These are phyloP conservation scores for Sphaeridia pumilis DNA, from an alignment of 2,888 invertebrate genomes.

Conservation along the genomic window DNA sequence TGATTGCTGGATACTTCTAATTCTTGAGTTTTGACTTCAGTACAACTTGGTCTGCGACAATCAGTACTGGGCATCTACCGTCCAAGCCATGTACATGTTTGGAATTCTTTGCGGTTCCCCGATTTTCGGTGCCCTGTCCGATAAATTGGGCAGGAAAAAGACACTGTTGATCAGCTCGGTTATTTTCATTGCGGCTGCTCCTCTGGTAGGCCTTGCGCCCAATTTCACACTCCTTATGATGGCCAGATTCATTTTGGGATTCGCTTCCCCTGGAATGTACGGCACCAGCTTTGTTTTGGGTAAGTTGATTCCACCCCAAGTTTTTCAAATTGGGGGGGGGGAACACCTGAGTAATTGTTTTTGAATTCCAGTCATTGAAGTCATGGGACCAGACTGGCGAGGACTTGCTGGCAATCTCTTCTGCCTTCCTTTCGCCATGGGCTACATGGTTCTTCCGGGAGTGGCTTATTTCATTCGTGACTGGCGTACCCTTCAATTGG, in stretches of 20 bases:
- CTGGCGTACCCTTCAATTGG: slow-evolving; percentile 18
- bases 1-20: too few species aligned
- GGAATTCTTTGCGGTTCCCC: slow-evolving; percentile 5
- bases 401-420: slow-evolving; percentile 21
- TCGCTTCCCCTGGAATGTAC: slow-evolving; percentile 8
- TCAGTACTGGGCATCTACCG: slow-evolving; percentile 19
- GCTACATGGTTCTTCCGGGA: slow-evolving; percentile 16
- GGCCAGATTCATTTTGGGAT: slow-evolving; percentile 1
- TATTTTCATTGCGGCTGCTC: slow-evolving; percentile 2
- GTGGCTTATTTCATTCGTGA: slow-evolving; percentile 19
- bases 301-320: neutral
- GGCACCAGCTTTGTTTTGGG: slow-evolving; percentile 4
- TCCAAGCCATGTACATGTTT: slow-evolving; percentile 10
- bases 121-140: slow-evolving; percentile 4
- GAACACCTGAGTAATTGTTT: neutral
- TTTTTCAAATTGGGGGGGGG: neutral
- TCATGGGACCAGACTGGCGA: slow-evolving; percentile 18
- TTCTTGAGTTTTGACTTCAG: too few species aligned
- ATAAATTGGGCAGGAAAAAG: slow-evolving; percentile 9
- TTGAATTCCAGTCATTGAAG: slow-evolving; percentile 17
- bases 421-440: slow-evolving; percentile 20
- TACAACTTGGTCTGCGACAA: slow-evolving; percentile 23
- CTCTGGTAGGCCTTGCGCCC: slow-evolving; percentile 1
- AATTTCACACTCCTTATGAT: slow-evolving; percentile 1
- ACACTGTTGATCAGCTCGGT: neutral